Base-by-base conservation (phyloP, 2,113 vertebrate genomes). In the Hemiprocne comata region DNA sequence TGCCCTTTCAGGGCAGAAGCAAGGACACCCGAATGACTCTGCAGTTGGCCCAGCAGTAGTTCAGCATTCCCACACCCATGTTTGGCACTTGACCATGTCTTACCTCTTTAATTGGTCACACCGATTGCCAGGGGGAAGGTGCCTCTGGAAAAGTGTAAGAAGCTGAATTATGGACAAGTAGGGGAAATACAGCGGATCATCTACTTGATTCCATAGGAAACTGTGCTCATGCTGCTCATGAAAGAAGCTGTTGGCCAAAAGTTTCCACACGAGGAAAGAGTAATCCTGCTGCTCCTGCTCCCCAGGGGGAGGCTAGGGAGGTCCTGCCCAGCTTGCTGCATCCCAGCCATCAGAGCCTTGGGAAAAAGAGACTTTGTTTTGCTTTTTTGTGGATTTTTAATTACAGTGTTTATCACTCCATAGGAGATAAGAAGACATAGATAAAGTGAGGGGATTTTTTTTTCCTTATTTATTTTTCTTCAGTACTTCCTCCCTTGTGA, bases 361-460 rank as follows among this genome's bases (percentile, higher is more conserved):
- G 73, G 88, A 86, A 92, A 77, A 84, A 78, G 34, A 71, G 11
- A 31, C 13, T 70, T 86, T 87, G 82, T 75, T 94, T 86, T 88
- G n/a, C 61, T 58, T 87, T 42, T 89, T 86, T 87, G 17, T 28
- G 64, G 31, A 50, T 89, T 92, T 95, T 93, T 90, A 93, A 89
- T 90, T 90, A 46, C 83, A 89, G 13, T 83, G 76, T 86, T 96
- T 86, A 75, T 72, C 82, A 84, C 95, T 94, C 73, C 77, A 78
- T 53, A 51, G 34, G 20, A 93, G 75, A 88, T 70, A 79, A 85
- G 87, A 66, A 70, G 82, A 26, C 9, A 2, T 36, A 26, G 50
- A 33, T 10, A 65, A 29, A 86, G 14, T 25, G 51, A 81, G 26
- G 17, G 20, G 21, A 78, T 48, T 67, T 62, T 67, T 81, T n/a